A percentile compares a stretch with the other conserved stretches of the same genome.
These are phyloP conservation scores for Drosophila virilis DNA, from an alignment of 1,140 invertebrate species.

Conservation along the genomic window DNA sequence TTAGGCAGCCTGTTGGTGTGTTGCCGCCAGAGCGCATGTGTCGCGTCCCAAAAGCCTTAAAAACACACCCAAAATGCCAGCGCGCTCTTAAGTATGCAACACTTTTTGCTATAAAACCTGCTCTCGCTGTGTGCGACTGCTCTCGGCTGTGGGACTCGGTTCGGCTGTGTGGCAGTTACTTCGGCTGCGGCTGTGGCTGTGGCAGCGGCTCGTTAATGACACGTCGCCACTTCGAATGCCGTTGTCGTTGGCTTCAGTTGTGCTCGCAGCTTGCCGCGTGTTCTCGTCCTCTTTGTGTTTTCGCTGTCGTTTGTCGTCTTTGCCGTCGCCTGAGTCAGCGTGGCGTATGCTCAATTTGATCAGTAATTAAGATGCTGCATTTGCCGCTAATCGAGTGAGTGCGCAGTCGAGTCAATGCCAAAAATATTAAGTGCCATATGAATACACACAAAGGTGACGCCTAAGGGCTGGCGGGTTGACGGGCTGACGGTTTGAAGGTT, in stretches of 20 bases:
- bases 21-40: constrained; percentile 6
- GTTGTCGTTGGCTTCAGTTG: constrained; percentile 77
- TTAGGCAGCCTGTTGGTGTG: constrained; percentile 54
- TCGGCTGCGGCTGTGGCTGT: constrained; percentile 20
- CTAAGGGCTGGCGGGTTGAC: constrained; percentile 5
- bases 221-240: constrained; percentile 68
- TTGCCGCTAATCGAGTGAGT: constrained; percentile 49
- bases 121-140: neutral
- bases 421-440: constrained; percentile 35
- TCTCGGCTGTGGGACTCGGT: constrained; percentile 24
- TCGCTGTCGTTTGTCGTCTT: constrained; percentile 20
- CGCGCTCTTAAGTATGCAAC: constrained; percentile 48
- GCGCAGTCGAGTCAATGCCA: constrained; percentile 25
- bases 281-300: constrained; percentile 5
- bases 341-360: constrained; percentile 56
- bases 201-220: constrained; percentile 33
- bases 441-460: constrained; percentile 17
- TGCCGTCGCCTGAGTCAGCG: constrained; percentile 27
- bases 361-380: constrained; percentile 58
- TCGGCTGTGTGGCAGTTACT: constrained; percentile 4
- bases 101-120: constrained; percentile 30
- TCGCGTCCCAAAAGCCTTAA: constrained; percentile 20
- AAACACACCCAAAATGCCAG: constrained; percentile 56
- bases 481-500: neutral
- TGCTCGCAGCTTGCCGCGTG: constrained; percentile 34